Evolutionary conservation across 2,888 invertebrate species (phyloP).

Genomic region (Synergus umbraculus): DNA sequence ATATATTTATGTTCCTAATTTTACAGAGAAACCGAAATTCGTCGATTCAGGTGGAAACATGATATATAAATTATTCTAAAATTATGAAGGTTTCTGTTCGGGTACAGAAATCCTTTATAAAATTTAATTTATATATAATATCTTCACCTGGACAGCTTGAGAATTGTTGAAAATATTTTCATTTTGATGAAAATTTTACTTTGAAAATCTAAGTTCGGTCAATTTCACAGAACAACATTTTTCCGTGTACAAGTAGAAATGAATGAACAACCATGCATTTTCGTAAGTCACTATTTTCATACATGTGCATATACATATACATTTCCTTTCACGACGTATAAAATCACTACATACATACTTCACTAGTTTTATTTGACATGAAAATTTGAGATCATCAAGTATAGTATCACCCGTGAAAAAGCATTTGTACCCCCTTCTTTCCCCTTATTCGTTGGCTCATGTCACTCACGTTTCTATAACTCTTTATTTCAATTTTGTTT

Average conservation of each 20-base stretch:
- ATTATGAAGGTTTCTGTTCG: too few relatives aligned
- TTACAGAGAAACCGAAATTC: too few relatives aligned
- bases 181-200: neutral
- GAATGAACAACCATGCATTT: neutral
- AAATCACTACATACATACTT: neutral
- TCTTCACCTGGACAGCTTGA: too few relatives aligned
- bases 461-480: slow-evolving; percentile 10
- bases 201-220: neutral
- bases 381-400: slow-evolving; percentile 45
- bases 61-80: too few relatives aligned
- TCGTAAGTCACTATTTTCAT: neutral
- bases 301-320: neutral
- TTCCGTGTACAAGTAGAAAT: neutral
- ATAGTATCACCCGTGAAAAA: neutral
- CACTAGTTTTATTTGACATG: slow-evolving; percentile 15
- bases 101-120: too few relatives aligned
- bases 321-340: neutral
- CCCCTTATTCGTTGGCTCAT: slow-evolving; percentile 67
- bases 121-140: too few relatives aligned
- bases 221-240: neutral
- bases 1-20: too few relatives aligned
- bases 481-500: slow-evolving; percentile 10
- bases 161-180: too few relatives aligned
- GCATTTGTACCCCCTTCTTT: slow-evolving; percentile 61
- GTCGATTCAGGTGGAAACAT: too few relatives aligned